Percentiles rank a stretch among this genome's conserved stretches.
Evolutionary conservation across 2,797 vertebrate genomes (phyloP).

Genomic region (Rhynchonycteris naso): DNA sequence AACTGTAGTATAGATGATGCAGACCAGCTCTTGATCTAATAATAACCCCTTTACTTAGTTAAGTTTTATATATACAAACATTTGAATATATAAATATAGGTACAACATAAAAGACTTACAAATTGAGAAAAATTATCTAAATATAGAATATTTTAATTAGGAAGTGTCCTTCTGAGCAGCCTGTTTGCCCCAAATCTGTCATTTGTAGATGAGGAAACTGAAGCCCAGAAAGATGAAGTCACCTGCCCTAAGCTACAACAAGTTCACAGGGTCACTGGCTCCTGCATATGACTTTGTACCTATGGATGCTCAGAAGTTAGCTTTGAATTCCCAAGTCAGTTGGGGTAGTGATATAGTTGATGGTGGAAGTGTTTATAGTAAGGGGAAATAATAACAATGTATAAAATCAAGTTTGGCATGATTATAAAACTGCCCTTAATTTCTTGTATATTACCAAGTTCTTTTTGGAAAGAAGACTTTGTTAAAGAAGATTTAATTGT

Average conservation of each 20-base stretch:
- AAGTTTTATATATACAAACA: neutral
- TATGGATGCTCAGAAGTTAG: conserved; percentile 14
- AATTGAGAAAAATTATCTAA: conserved; percentile 41
- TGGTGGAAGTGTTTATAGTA: neutral
- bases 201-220: conserved; percentile 8
- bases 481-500: neutral
- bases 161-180: neutral
- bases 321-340: neutral
- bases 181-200: neutral
- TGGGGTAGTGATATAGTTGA: neutral
- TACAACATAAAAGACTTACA: neutral
- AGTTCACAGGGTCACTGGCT: neutral
- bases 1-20: neutral
- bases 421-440: conserved; percentile 25
- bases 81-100: conserved; percentile 46
- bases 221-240: conserved; percentile 6
- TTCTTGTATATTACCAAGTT: conserved; percentile 5
- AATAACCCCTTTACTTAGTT: neutral
- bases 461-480: conserved; percentile 31
- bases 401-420: conserved; percentile 20
- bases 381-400: conserved; percentile 33
- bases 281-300: neutral
- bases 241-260: neutral
- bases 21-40: conserved; percentile 1
- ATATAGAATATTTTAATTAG: conserved; percentile 16